These are phyloP conservation scores for Brachymystax lenok DNA, from an alignment of 2,797 vertebrate genomes.

Conservation along the genomic window DNA sequence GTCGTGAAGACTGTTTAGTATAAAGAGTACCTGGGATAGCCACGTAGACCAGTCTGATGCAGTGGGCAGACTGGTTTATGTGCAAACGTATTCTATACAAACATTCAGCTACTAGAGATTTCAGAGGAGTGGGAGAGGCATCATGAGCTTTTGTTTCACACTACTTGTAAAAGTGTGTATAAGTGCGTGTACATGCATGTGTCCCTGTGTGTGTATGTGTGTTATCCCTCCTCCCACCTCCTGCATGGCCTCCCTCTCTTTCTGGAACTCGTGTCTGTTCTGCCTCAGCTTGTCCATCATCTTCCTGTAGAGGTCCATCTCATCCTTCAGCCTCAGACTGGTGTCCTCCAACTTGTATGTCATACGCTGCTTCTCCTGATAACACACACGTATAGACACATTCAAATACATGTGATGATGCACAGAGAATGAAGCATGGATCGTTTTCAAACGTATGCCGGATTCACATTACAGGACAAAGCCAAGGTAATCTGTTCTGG, in stretches of 20 bases:
- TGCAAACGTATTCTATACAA: background rate
- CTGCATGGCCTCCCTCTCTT: slow-evolving; percentile 92
- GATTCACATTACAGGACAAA: too few relatives aligned
- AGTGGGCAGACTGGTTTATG: too few relatives aligned
- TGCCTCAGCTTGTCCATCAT: slow-evolving; percentile 97
- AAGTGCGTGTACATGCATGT: background rate
- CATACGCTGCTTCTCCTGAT: slow-evolving; percentile 93
- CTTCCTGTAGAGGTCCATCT: slow-evolving; percentile 96
- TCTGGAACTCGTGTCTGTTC: slow-evolving; percentile 91
- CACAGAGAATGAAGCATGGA: too few relatives aligned
- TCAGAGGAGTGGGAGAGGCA: background rate
- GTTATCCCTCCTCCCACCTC: slow-evolving; percentile 75
- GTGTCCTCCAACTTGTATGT: slow-evolving; percentile 94
- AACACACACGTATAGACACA: too few relatives aligned
- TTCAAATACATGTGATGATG: too few relatives aligned
- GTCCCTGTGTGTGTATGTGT: background rate
- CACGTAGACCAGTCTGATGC: background rate
- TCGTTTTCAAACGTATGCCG: too few relatives aligned
- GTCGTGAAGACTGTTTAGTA: background rate
- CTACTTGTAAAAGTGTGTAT: background rate
- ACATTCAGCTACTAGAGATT: background rate
- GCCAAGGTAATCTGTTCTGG: too few relatives aligned
- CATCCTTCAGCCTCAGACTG: slow-evolving; percentile 92
- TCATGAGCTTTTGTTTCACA: slow-evolving; percentile 55
- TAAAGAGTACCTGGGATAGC: background rate